Evolutionary conservation across 2,888 invertebrate genomes (phyloP).

Genomic region (Synanthedon andrenaeformis): DNA sequence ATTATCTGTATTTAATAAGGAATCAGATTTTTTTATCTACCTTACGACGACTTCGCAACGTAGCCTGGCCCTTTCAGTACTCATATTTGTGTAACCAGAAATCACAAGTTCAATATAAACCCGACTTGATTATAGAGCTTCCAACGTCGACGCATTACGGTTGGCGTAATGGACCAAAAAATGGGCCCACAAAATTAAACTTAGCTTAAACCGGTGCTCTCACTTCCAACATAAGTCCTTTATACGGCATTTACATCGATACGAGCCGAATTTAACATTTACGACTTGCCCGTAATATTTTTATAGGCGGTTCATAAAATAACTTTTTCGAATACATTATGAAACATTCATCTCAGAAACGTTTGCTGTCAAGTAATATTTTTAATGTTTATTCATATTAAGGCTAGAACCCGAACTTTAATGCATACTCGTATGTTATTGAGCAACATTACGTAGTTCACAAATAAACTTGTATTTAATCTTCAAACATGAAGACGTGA

Average conservation of each 20-base stretch:
- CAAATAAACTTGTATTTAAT: too few relatives aligned
- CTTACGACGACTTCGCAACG: too few relatives aligned
- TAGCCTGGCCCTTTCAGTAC: too few relatives aligned
- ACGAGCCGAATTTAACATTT: constrained; percentile 50
- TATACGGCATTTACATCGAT: constrained; percentile 45
- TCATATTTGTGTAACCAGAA: background rate
- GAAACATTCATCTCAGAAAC: constrained; percentile 34
- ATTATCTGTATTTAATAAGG: too few relatives aligned
- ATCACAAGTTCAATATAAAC: background rate
- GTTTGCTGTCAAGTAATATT: constrained; percentile 48
- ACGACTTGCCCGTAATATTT: constrained; percentile 52
- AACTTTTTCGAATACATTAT: constrained; percentile 59
- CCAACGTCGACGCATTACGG: constrained; percentile 19
- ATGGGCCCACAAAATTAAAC: constrained; percentile 23
- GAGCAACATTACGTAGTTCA: too few relatives aligned
- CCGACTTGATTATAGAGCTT: constrained; percentile 21
- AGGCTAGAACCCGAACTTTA: constrained; percentile 31
- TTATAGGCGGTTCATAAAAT: constrained; percentile 61
- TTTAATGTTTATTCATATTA: constrained; percentile 57
- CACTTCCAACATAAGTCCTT: constrained; percentile 20
- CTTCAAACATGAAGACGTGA: too few relatives aligned
- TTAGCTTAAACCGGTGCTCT: constrained; percentile 25
- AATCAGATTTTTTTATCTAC: too few relatives aligned
- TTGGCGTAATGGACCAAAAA: constrained; percentile 13
- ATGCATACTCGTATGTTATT: too few relatives aligned